phyloP scores from a whole-genome alignment of 2,888 invertebrate genomes.

The Leucophenga maculata region DNA sequence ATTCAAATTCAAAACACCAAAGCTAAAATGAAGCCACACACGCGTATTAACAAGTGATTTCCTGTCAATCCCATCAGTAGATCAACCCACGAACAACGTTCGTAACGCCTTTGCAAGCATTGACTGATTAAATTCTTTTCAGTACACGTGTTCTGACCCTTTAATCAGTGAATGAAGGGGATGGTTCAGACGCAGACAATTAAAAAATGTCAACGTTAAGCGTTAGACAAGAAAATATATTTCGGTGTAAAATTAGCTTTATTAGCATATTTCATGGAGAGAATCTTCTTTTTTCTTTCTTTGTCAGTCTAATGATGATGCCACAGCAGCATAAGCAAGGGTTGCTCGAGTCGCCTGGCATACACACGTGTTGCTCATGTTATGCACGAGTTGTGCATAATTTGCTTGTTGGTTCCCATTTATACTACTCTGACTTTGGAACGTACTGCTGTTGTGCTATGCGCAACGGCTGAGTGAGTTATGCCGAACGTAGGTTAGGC shows the following conservation, averaged over 20 bases:
- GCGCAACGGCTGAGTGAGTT: neutral
- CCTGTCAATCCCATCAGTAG: constrained; percentile 13
- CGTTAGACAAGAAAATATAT: neutral
- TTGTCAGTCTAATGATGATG: too few species aligned
- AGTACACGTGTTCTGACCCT: neutral
- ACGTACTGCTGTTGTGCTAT: too few species aligned
- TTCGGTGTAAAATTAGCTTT: constrained; percentile 55
- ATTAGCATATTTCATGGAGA: constrained; percentile 52
- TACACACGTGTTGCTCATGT: constrained; percentile 52
- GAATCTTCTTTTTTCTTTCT: constrained; percentile 17
- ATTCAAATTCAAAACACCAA: neutral
- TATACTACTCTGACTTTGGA: neutral
- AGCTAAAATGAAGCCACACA: neutral
- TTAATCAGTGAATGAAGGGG: neutral
- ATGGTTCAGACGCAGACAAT: neutral
- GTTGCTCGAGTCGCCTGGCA: neutral
- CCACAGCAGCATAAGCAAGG: neutral
- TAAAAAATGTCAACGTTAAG: constrained; percentile 18
- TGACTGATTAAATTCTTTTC: constrained; percentile 18
- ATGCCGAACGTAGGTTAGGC: neutral
- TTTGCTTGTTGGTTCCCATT: constrained; percentile 4
- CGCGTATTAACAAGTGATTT: constrained; percentile 25
- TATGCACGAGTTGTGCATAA: constrained; percentile 41
- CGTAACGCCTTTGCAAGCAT: neutral
- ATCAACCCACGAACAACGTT: neutral